Evolutionary conservation across 2,113 vertebrate species (phyloP).

Genomic region (Lophura nycthemera): DNA sequence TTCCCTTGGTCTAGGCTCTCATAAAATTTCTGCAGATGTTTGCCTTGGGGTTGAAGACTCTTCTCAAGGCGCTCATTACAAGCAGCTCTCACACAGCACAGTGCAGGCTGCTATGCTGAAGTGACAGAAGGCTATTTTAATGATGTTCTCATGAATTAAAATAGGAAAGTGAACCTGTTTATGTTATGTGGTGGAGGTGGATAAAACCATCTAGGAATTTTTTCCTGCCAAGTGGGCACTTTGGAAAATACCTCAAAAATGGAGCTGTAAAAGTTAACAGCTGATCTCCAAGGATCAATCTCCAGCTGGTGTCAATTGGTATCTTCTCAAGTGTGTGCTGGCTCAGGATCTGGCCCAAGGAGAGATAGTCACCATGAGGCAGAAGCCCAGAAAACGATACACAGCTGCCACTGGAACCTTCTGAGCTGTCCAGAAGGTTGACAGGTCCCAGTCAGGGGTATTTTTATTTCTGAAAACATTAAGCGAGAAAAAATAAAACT

Average conservation of each 20-base stretch:
- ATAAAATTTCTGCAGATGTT: conserved; percentile 30
- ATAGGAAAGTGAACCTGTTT: background rate
- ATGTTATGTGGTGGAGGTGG: background rate
- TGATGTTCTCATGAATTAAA: background rate
- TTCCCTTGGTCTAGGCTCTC: background rate
- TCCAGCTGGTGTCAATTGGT: background rate
- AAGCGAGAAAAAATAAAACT: background rate
- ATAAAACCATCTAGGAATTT: background rate
- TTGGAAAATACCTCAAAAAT: background rate
- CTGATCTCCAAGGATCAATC: background rate
- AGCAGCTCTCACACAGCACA: background rate
- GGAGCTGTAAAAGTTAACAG: background rate
- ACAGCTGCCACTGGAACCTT: rapidly evolving
- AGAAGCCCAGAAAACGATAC: background rate
- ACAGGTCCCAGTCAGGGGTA: background rate
- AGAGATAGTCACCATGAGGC: background rate
- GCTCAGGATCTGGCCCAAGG: background rate
- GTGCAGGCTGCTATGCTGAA: background rate
- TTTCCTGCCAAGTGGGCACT: background rate
- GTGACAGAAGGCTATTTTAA: background rate
- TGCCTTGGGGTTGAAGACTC: background rate
- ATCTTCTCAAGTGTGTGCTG: background rate
- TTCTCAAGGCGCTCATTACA: background rate
- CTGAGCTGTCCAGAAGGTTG: background rate
- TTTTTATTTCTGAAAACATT: background rate